Evolutionary conservation across 2,888 invertebrate species (phyloP).

Genomic region (Agonopterix heracliana): DNA sequence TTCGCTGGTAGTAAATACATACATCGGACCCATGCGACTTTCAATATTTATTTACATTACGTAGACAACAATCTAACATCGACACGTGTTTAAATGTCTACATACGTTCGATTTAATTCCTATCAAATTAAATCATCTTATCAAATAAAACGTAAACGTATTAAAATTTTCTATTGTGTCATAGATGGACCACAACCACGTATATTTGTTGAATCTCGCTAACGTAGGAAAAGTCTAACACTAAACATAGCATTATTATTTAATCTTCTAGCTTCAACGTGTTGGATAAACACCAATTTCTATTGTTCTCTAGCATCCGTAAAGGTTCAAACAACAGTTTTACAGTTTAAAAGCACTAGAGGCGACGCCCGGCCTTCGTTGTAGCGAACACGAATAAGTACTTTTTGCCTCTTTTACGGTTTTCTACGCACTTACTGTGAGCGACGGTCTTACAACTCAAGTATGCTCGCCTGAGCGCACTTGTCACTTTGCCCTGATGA

Average conservation of each 20-base stretch:
- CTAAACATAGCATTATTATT: constrained; percentile 12
- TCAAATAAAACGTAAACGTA: too few species aligned
- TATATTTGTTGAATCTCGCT: too few species aligned
- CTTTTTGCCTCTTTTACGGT: constrained; percentile 17
- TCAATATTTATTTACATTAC: neutral
- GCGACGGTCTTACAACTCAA: constrained; percentile 75
- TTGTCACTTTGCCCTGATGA: constrained; percentile 72
- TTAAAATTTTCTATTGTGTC: too few species aligned
- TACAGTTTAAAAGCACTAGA: constrained; percentile 19
- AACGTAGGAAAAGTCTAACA: constrained; percentile 11
- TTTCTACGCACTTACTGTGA: constrained; percentile 73
- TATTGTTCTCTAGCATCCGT: constrained; percentile 24
- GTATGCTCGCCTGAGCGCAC: constrained; percentile 71
- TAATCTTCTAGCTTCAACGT: constrained; percentile 14
- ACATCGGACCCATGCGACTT: constrained; percentile 1
- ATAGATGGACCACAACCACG: too few species aligned
- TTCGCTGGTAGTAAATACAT: neutral
- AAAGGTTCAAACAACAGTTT: constrained; percentile 19
- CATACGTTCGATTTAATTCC: too few species aligned
- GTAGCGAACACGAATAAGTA: constrained; percentile 28
- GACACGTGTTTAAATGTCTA: too few species aligned
- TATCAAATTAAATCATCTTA: too few species aligned
- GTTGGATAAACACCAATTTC: neutral
- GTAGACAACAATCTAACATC: neutral
- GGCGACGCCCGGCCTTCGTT: constrained; percentile 14